Evolutionary conservation across 2,113 vertebrate species (phyloP).

Genomic region (Tupaia tana): DNA sequence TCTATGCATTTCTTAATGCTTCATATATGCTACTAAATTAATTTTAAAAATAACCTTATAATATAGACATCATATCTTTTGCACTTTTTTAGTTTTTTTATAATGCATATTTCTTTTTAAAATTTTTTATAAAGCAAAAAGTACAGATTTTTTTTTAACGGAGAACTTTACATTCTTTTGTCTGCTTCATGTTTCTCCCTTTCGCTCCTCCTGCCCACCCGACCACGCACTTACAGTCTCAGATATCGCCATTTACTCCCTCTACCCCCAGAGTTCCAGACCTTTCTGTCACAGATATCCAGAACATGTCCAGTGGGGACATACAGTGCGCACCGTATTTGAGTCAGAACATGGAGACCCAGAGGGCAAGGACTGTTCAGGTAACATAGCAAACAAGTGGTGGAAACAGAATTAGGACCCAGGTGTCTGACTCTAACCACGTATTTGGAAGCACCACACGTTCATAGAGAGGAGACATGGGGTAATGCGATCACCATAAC

Average conservation of each 20-base stretch:
- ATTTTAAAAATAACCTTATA: background rate
- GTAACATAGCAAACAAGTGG: background rate
- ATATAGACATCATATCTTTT: no score
- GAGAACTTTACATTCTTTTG: no score
- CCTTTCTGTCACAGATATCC: no score
- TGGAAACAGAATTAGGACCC: background rate
- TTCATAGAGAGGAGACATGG: background rate
- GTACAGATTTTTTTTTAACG: no score
- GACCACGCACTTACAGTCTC: no score
- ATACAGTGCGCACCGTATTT: background rate
- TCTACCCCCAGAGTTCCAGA: no score
- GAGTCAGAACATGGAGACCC: background rate
- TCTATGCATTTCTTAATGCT: background rate
- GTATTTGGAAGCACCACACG: background rate
- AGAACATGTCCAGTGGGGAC: no score
- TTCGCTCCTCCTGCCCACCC: no score
- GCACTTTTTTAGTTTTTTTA: background rate
- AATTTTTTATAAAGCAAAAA: no score
- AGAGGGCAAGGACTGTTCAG: background rate
- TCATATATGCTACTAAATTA: background rate
- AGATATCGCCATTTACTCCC: no score
- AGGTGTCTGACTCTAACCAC: background rate
- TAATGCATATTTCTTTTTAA: no score
- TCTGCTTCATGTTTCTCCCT: no score
- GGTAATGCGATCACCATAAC: background rate